phyloP scores from a whole-genome alignment of 2,113 vertebrate species.

The Eulacestoma nigropectus region DNA sequence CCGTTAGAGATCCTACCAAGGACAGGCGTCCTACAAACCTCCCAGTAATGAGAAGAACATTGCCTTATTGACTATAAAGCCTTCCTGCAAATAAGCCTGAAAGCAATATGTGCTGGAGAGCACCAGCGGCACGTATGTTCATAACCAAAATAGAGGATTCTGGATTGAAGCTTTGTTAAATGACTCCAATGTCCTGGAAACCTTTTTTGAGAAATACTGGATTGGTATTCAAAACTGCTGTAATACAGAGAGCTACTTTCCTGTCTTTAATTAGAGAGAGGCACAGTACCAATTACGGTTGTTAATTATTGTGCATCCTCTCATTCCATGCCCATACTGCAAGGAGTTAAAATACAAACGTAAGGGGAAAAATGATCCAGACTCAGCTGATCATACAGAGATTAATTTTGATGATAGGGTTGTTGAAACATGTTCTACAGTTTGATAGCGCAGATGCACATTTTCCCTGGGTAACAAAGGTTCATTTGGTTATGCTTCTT shows the following conservation, averaged over 20 bases:
- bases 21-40: background rate
- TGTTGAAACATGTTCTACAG: background rate
- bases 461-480: background rate
- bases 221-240: background rate
- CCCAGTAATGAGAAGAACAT: conserved; percentile 1
- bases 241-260: background rate
- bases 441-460: conserved; percentile 8
- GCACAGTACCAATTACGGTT: background rate
- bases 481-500: background rate
- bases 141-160: background rate
- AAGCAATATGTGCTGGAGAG: background rate
- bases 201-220: background rate
- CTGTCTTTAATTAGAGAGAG: background rate
- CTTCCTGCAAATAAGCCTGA: conserved; percentile 8
- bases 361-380: background rate
- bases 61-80: conserved; percentile 33
- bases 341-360: background rate
- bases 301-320: background rate
- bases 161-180: background rate
- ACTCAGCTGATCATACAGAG: background rate
- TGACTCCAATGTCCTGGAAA: background rate
- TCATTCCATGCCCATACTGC: background rate
- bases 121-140: background rate
- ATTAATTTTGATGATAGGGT: conserved; percentile 26
- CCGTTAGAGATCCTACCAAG: conserved; percentile 24